phyloP scores from a whole-genome alignment of 2,113 vertebrate species.

The Gymnobelideus leadbeateri region DNA sequence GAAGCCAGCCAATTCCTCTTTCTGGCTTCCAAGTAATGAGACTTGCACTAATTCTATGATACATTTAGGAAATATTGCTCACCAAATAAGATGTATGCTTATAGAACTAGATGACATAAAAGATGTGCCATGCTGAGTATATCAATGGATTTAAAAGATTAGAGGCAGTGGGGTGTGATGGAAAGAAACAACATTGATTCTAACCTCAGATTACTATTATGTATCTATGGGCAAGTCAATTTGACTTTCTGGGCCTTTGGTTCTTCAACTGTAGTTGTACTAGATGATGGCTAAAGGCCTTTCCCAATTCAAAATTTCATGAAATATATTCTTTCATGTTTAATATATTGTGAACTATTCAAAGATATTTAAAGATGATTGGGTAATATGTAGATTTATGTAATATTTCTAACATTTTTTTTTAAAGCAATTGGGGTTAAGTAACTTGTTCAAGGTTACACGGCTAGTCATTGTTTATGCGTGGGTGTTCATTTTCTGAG shows the following conservation, averaged over 20 bases:
- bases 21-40: not conserved
- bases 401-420: not conserved
- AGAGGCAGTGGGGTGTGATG: not conserved
- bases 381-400: not conserved
- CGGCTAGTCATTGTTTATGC: no score
- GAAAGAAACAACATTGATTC: not conserved
- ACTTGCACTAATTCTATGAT: not conserved
- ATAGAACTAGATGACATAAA: not conserved
- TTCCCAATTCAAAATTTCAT: not conserved
- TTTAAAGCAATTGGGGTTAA: no score
- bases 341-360: not conserved
- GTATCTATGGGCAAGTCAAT: not conserved
- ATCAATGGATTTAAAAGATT: not conserved
- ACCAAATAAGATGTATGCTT: not conserved
- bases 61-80: not conserved
- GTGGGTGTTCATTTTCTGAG: no score
- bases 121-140: not conserved
- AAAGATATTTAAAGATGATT: not conserved
- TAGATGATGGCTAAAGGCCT: not conserved
- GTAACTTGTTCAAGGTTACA: no score
- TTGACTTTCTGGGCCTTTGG: not conserved
- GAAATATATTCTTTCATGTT: not conserved
- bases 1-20: not conserved
- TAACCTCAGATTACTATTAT: not conserved
- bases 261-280: not conserved